Evolutionary conservation across 2,113 vertebrate genomes (phyloP).

Genomic region (Gopherus evgoodei): DNA sequence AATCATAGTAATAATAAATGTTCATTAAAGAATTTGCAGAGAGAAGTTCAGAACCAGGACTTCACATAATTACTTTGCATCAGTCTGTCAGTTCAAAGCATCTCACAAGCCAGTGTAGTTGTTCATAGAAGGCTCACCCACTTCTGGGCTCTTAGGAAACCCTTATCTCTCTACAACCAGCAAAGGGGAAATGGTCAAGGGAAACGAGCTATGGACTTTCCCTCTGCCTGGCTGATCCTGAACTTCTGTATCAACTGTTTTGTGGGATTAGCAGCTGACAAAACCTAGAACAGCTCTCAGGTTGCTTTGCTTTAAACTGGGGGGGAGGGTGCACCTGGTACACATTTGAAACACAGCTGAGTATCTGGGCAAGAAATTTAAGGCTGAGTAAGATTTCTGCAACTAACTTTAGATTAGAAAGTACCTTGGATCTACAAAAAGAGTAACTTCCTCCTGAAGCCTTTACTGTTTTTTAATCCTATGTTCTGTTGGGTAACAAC

Average conservation of each 20-base stretch:
- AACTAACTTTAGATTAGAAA: too few relatives aligned
- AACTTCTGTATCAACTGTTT: neutral
- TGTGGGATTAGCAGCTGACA: too few relatives aligned
- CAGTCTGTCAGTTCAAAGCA: neutral
- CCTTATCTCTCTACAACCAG: neutral
- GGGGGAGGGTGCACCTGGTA: too few relatives aligned
- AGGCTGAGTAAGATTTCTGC: too few relatives aligned
- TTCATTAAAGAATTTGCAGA: neutral
- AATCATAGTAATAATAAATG: neutral
- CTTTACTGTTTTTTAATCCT: too few relatives aligned
- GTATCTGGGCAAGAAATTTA: too few relatives aligned
- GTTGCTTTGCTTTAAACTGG: too few relatives aligned
- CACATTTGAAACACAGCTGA: too few relatives aligned
- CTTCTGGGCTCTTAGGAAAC: neutral
- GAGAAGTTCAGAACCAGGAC: neutral
- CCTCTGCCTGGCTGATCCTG: neutral
- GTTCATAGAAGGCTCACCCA: neutral
- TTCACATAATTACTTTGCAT: neutral
- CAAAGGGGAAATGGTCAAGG: neutral
- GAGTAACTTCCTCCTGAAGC: too few relatives aligned
- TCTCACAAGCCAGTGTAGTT: neutral
- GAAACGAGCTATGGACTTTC: neutral
- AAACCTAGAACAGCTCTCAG: too few relatives aligned
- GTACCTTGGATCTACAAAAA: too few relatives aligned
- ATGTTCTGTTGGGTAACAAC: too few relatives aligned